Evolutionary conservation across 2,797 vertebrate species (phyloP), one percentile per base, ranked within the genome.

Genomic region (Pyrocephalus nanus): DNA sequence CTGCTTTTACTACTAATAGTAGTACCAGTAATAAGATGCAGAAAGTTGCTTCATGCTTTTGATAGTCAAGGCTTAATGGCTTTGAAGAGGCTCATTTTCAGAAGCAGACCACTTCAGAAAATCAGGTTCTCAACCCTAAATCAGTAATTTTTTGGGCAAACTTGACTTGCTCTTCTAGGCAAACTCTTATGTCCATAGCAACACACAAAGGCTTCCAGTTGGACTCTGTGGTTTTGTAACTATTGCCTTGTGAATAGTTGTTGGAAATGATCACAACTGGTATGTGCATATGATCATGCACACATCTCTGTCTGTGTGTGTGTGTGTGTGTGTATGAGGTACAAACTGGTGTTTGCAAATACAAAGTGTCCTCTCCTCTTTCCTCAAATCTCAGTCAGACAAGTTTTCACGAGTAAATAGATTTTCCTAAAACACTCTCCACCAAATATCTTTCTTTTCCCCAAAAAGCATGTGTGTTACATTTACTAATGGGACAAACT

Each of bases 71-170:
- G 11, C 6, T 74, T 77, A 64, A 79, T 7, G 26, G 6, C 16
- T 92, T 74, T 71, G 66, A 90, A 67, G 54, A 42, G 6, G 11
- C 19, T 71, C n/a, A 60, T 92, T 93, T 90, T 55, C 57, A 69
- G 61, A 92, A 93, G 48, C 7, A 22, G 36, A 40, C 12, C 55
- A 29, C 38, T 72, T 71, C 53, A 90, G 84, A 93, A 93, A 88
- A 95, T 47, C 60, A 84, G 25, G 26, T 61, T 74, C 30, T 43
- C 16, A 7, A 79, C 53, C 40, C 40, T 62, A 26, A 8, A 77
- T 36, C 21, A 75, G 19, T 36, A 54, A 64, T 54, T 86, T 70
- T 91, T 88, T 75, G 14, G 48, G 38, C 77, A 95, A 96, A 66
- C 17, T 54, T 91, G 72, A 38, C 53, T 62, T 38, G 4, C 5